Conservation (phyloP, 1,140 invertebrate genomes). For the Cydia fagiglandana region DNA sequence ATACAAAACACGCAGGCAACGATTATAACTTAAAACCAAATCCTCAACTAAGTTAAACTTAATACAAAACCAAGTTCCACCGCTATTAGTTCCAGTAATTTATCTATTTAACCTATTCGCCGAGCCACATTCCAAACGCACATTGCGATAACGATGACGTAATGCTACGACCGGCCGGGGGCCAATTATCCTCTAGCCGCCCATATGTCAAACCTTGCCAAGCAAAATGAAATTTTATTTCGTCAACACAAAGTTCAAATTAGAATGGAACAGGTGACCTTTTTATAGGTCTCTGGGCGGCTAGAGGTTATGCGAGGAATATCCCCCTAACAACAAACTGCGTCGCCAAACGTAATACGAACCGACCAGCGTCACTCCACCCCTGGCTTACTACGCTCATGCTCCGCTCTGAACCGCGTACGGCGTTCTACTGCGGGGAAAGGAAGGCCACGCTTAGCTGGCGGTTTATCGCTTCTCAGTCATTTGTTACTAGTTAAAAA, state of each 20-base stretch:
- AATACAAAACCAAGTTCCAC: neutral
- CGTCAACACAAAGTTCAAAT: too few species aligned
- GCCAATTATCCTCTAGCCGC: too few species aligned
- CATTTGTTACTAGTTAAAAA: constrained; percentile 31
- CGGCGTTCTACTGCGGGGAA: neutral
- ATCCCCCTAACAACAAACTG: constrained; percentile 62
- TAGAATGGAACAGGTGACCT: too few species aligned
- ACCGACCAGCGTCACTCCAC: neutral
- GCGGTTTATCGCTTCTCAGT: neutral
- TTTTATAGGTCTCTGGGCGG: too few species aligned
- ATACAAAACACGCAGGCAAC: neutral
- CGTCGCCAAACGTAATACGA: constrained; percentile 38
- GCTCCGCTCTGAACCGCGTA: neutral
- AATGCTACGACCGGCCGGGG: constrained; percentile 50
- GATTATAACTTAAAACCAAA: neutral
- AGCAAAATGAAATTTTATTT: too few species aligned
- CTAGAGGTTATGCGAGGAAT: constrained; percentile 55
- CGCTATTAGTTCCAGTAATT: neutral
- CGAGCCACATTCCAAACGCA: constrained; percentile 51
- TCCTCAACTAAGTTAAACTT: too few species aligned
- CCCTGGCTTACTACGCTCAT: neutral
- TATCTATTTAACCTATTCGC: constrained; percentile 22
- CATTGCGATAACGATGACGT: constrained; percentile 52
- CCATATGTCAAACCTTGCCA: too few species aligned
- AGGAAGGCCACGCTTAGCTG: neutral